Evolutionary conservation across 2,888 invertebrate species (phyloP).

Genomic region (Cantharis nigra): DNA sequence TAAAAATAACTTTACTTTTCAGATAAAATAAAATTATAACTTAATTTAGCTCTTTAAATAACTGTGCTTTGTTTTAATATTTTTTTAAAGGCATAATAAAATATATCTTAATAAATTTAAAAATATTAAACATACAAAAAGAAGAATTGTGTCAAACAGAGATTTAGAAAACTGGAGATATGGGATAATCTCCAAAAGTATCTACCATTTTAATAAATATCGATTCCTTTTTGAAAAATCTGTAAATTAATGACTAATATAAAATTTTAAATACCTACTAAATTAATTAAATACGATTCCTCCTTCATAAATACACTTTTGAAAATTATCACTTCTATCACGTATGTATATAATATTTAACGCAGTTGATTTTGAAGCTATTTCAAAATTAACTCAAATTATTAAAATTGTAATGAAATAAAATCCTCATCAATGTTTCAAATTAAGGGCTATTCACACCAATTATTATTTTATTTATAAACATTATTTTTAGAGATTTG

Average conservation of each 20-base stretch:
- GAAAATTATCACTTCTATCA: too few relatives aligned
- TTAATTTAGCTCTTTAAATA: conserved; percentile 1
- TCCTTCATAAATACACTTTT: background rate
- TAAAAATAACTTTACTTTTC: conserved; percentile 29
- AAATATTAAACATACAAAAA: background rate
- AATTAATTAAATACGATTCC: background rate
- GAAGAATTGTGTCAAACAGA: background rate
- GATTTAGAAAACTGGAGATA: background rate
- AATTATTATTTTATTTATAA: too few relatives aligned
- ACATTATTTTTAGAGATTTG: too few relatives aligned
- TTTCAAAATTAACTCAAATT: too few relatives aligned
- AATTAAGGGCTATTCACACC: too few relatives aligned
- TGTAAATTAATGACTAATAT: background rate
- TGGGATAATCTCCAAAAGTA: background rate
- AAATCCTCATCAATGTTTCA: too few relatives aligned
- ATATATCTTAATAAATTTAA: background rate
- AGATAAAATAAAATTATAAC: conserved; percentile 22
- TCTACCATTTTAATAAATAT: background rate
- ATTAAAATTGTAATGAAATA: too few relatives aligned
- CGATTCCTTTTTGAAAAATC: background rate
- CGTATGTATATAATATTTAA: too few relatives aligned
- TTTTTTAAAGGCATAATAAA: conserved; percentile 5
- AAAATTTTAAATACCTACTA: background rate
- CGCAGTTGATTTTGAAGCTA: too few relatives aligned
- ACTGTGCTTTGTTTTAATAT: conserved; percentile 21